Percentiles rank a stretch among this genome's conserved stretches.
Evolutionary conservation across 2,113 vertebrate species (phyloP).

Genomic region (Alosa alosa): DNA sequence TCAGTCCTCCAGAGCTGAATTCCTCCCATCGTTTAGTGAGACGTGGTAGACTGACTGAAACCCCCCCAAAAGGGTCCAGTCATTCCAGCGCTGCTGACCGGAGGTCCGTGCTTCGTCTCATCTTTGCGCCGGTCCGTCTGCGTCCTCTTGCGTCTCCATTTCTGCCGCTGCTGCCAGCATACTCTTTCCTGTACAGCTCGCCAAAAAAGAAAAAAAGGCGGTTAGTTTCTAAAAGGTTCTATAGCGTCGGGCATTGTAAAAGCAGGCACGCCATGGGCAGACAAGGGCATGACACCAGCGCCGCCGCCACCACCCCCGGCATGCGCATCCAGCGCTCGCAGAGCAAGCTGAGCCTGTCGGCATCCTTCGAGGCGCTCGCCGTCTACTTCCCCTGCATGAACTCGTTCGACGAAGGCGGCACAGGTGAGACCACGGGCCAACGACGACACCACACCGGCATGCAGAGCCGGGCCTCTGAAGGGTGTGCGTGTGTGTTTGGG

Average conservation of each 20-base stretch:
- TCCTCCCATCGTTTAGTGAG: neutral
- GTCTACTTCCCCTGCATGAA: slow-evolving; percentile 83
- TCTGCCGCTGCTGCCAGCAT: neutral
- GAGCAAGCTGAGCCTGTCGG: slow-evolving; percentile 79
- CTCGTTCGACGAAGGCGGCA: slow-evolving; percentile 72
- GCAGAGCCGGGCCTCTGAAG: neutral
- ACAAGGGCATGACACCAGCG: slow-evolving; percentile 60
- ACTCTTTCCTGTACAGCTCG: too few relatives aligned
- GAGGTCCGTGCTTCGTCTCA: neutral
- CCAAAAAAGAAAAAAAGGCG: neutral
- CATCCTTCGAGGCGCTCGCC: slow-evolving; percentile 80
- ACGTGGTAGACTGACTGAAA: neutral
- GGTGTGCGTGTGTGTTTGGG: neutral
- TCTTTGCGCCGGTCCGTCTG: neutral
- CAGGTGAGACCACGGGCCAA: slow-evolving; percentile 47
- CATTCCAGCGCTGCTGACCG: neutral
- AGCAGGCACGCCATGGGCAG: slow-evolving; percentile 69
- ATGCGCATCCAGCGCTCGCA: slow-evolving; percentile 75
- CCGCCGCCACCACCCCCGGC: slow-evolving; percentile 28
- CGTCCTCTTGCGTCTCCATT: neutral
- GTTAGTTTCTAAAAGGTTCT: neutral
- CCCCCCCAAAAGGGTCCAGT: neutral
- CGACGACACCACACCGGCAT: neutral
- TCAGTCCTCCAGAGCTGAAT: neutral
- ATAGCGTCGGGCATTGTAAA: neutral